phyloP scores from a whole-genome alignment of 2,888 invertebrate species.

The Noctua comes region DNA sequence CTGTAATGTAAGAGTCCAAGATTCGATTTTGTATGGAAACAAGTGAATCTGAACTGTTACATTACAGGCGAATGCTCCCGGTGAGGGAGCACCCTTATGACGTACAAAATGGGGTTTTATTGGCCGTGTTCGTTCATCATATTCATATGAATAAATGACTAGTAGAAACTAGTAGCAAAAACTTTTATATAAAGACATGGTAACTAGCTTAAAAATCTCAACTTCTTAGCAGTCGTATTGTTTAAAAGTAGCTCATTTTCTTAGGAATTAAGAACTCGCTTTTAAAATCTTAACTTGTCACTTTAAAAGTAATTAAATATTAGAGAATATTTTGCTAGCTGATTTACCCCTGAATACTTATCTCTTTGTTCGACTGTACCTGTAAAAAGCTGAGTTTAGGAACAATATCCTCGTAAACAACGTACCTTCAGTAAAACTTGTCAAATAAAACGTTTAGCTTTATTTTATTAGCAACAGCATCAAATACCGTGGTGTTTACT shows the following conservation, averaged over 20 bases:
- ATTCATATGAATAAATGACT: neutral
- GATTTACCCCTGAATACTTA: neutral
- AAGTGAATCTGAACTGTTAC: no score
- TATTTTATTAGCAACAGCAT: constrained; percentile 47
- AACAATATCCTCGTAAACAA: constrained; percentile 40
- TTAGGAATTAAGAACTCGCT: no score
- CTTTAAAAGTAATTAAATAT: no score
- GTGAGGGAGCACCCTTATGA: no score
- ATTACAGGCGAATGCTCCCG: no score
- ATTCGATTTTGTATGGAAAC: no score
- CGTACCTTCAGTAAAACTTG: constrained; percentile 41
- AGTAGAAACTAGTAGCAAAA: no score
- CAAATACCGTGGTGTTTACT: constrained; percentile 33
- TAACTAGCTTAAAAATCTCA: no score
- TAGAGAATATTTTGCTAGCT: neutral
- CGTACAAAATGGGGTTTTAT: neutral
- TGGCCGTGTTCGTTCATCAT: neutral
- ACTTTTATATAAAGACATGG: no score
- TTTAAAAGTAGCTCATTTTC: no score
- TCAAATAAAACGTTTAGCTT: constrained; percentile 63
- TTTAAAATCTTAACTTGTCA: no score
- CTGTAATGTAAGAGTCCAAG: no score
- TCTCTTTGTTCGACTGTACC: constrained; percentile 7
- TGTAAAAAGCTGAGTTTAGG: constrained; percentile 20
- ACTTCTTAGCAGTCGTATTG: neutral